Base-by-base conservation (phyloP, 2,888 invertebrate genomes). In the Microchrysa polita region DNA sequence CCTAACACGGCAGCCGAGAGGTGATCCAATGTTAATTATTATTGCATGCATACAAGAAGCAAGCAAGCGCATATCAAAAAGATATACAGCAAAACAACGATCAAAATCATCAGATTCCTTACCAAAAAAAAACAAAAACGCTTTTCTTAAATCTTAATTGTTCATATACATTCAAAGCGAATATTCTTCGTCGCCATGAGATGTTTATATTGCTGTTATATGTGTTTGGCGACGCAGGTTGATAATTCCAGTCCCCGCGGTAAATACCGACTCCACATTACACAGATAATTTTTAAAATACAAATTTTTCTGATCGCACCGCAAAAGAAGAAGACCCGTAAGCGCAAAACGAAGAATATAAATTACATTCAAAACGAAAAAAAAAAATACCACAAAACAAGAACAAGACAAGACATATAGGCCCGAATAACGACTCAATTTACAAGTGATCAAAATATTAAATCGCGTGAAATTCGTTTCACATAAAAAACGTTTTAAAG, bases 1-100 rank as follows among this genome's bases (percentile, higher is more conserved):
- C 27, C 27, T 34, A 34, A 34, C 27, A 34, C 27, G 27, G 27
- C 27, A 34, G 27, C 27, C 27, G 27, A 34, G 27, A 34, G 27
- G 27, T 34, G 27, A 34, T 16, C 22, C 16, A 5, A 18, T 34
- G 65, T 61, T 73, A 75, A 75, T 75, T 75, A 73, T 73, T 75
- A 75, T 75, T 75, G 67, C 75, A 73, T 75, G 73, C 75, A 67
- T n/a, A n/a, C n/a, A n/a, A n/a, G n/a, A n/a, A 67, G 67, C 40
- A 61, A 40, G 40, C 12, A 5, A 40, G 18, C 27, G 27, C 69
- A 23, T 23, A 55, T 55, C 57, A 69, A 69, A 65, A 61, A 34
- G 27, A 34, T 34, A 34, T 5, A 34, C 27, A 34, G 7, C 27
- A 34, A 2, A 34, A 34, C 27, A 34, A 34, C 27, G 7, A 34